Conservation (phyloP, 2,113 vertebrate species). For the Neoarius graeffei region DNA sequence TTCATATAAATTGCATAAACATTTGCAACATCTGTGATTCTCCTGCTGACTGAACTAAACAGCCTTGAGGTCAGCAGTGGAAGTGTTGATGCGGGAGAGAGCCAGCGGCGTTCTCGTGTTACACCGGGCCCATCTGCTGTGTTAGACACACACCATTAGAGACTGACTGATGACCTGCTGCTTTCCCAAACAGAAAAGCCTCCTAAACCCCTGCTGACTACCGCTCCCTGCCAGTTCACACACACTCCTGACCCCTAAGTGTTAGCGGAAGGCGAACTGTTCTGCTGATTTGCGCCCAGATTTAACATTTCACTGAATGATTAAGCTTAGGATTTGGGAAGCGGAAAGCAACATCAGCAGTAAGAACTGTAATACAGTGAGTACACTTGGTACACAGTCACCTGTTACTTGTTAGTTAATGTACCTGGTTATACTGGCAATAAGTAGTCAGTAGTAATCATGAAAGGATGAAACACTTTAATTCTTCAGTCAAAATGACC, state of each 20-base stretch:
- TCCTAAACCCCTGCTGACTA: conserved; percentile 27
- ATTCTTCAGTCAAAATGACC: not conserved
- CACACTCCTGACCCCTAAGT: conserved; percentile 20
- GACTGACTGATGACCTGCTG: conserved; percentile 39
- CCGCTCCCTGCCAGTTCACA: conserved; percentile 32
- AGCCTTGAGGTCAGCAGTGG: conserved; percentile 23
- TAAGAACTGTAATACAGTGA: not conserved
- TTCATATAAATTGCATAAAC: conserved; percentile 3
- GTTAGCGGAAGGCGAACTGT: conserved; percentile 12
- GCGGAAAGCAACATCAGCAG: not conserved
- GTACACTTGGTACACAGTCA: not conserved
- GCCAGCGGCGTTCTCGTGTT: conserved; percentile 39
- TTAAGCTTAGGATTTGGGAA: not conserved
- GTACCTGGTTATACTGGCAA: not conserved
- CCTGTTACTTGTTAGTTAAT: not conserved
- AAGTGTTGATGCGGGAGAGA: conserved; percentile 33
- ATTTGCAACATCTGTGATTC: conserved; percentile 20
- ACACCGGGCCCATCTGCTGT: conserved; percentile 47
- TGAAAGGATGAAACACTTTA: not conserved
- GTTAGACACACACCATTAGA: conserved; percentile 49
- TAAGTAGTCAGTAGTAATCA: not conserved
- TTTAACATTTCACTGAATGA: not conserved
- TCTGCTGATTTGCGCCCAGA: conserved; percentile 9
- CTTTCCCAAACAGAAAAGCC: conserved; percentile 13
- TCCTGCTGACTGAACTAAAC: not conserved